Evolutionary conservation across 92 coral and sea anemone species (phyloP).

Genomic region (Plumapathes pennacea): DNA sequence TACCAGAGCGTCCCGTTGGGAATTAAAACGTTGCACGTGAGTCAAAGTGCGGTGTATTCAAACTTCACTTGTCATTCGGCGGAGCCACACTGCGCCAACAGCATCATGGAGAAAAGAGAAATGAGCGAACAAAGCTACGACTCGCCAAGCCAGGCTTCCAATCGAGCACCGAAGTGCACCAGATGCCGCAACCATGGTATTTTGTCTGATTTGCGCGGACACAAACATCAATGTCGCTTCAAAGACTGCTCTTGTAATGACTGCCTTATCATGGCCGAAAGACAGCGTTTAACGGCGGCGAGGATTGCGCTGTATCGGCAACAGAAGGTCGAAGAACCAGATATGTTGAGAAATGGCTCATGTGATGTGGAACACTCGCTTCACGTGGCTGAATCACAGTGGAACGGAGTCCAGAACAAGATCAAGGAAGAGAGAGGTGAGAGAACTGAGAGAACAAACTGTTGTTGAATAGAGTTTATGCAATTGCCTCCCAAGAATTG

Average conservation of each 20-base stretch:
- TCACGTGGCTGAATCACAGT: constrained; percentile 33
- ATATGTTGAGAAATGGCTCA: constrained; percentile 45
- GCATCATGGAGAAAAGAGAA: constrained; percentile 10
- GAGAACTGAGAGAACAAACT: too few species aligned
- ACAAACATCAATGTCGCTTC: constrained; percentile 91
- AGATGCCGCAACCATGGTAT: constrained; percentile 94
- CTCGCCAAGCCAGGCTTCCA: constrained; percentile 29
- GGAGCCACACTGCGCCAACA: too few species aligned
- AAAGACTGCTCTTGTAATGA: constrained; percentile 85
- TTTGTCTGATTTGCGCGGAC: constrained; percentile 91
- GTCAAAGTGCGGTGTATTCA: too few species aligned
- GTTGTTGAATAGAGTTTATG: too few species aligned
- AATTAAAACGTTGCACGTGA: too few species aligned
- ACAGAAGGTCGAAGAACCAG: constrained; percentile 75
- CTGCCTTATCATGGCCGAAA: constrained; percentile 84
- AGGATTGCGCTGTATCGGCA: constrained; percentile 90
- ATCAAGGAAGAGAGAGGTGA: constrained; percentile 12
- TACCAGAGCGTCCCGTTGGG: constrained; percentile 45
- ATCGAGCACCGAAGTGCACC: constrained; percentile 87
- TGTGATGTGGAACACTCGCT: constrained; percentile 3
- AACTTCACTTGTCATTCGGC: too few species aligned
- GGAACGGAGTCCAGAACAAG: constrained; percentile 31
- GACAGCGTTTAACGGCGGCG: constrained; percentile 92
- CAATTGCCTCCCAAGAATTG: too few species aligned
- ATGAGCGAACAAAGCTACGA: constrained; percentile 64